These are phyloP conservation scores for Zosterops pallidus DNA, from an alignment of 2,113 vertebrate species.

Conservation along the genomic window DNA sequence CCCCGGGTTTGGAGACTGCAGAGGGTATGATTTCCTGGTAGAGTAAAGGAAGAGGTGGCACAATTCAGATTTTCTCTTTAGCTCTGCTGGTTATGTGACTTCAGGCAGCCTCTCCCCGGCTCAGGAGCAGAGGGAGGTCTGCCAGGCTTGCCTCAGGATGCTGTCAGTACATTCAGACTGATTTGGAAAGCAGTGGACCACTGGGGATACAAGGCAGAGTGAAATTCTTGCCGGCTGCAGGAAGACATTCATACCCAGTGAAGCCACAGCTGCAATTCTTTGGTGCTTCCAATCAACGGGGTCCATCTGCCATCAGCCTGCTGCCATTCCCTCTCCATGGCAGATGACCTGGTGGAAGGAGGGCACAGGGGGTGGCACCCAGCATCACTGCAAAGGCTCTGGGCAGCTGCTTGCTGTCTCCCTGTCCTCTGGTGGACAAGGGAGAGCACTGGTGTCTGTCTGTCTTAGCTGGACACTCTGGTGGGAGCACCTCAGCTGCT, in stretches of 20 bases:
- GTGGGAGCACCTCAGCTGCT: not conserved
- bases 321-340: not conserved
- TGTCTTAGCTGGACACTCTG: not conserved
- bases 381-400: not conserved
- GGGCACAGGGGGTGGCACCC: not conserved
- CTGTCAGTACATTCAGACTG: not conserved
- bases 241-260: not conserved
- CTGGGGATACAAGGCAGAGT: not conserved
- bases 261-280: not conserved
- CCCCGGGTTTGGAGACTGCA: not conserved
- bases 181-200: not conserved
- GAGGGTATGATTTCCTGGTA: not conserved
- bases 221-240: not conserved
- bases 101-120: not conserved
- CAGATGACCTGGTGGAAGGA: not conserved
- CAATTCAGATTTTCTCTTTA: not conserved
- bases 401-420: not conserved
- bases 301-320: not conserved
- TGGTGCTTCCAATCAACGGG: not conserved
- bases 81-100: not conserved
- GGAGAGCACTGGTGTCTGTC: not conserved
- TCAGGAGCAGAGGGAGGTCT: not conserved
- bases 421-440: not conserved
- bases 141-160: not conserved
- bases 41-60: not conserved